Evolutionary conservation across 2,113 vertebrate genomes (phyloP).

Genomic region (Mastomys natalensis): DNA sequence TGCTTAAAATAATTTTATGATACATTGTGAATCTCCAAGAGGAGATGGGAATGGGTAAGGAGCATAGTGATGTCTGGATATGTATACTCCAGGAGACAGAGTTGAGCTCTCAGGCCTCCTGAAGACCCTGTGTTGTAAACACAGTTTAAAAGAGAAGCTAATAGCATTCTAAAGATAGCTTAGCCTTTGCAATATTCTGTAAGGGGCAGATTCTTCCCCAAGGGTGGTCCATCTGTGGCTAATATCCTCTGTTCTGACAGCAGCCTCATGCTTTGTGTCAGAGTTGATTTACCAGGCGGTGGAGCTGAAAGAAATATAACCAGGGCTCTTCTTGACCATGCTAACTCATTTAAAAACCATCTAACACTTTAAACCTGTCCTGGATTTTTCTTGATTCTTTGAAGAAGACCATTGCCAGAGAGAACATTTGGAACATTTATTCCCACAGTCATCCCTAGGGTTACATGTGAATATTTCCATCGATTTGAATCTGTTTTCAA

Average conservation of each 20-base stretch:
- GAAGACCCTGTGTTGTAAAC: not conserved
- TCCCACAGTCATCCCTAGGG: slow-evolving; percentile 51
- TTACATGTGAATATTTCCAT: slow-evolving; percentile 63
- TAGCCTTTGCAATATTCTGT: not conserved
- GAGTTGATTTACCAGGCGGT: not conserved
- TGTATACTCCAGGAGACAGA: not conserved
- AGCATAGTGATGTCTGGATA: not conserved
- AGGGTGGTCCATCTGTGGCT: not conserved
- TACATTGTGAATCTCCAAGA: not conserved
- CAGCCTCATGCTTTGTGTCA: not conserved
- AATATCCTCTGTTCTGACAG: not conserved
- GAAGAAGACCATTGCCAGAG: slow-evolving; percentile 67
- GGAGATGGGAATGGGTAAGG: not conserved
- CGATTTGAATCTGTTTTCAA: slow-evolving; percentile 77
- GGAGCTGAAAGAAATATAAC: not conserved
- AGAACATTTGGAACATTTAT: slow-evolving; percentile 59
- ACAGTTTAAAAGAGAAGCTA: not conserved
- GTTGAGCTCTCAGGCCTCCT: not conserved
- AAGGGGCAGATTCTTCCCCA: not conserved
- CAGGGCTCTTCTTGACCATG: slow-evolving; percentile 19
- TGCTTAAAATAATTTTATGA: not conserved
- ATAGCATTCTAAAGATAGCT: not conserved
- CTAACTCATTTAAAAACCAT: slow-evolving; percentile 62
- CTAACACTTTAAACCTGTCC: slow-evolving; percentile 47
- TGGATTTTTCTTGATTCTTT: slow-evolving; percentile 63